Evolutionary conservation across 53 echinoderm and acorn worm genomes (phyloP), one percentile per base, ranked within the genome.

Genomic region (Antedon mediterranea): DNA sequence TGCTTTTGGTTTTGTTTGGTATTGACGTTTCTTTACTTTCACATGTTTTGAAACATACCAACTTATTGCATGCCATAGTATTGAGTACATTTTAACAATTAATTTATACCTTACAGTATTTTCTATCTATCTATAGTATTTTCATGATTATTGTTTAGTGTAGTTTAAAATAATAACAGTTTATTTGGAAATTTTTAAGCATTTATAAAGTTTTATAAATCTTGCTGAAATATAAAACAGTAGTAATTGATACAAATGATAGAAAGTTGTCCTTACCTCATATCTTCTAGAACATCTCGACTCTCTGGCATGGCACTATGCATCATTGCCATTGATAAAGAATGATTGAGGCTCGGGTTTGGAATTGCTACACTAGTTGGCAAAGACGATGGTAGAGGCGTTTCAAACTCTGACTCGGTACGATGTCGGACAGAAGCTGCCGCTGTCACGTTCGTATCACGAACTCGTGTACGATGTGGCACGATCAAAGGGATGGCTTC

Each of bases 311-410:
- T 3, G 11, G 57, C 20, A 2, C 57, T 26, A 57, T 57, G 57
- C 57, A 57, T 57, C 57, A 57, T 57, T 11, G 23, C 57, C 57
- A 57, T 57, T 2, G 7, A 11, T 23, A 57, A 18, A 13, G 90
- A 88, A 30, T 79, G 91, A 43, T 97, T 89, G 34, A 97, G 86
- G 72, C 89, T 92, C n/a, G 97, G 97, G 77, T 97, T 97, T 57
- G 97, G 97, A 73, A 97, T 92, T 75, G 97, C 97, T 3, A 97
- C 97, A 1, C 87, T 89, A 71, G 97, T 97, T 81, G 97, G 92
- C 84, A 97, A 76, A 75, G 80, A 81, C 9, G 84, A 73, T 0
- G 92, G 84, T 70, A 89, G 76, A 43, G 43, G 80, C 13, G 76
- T 72, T 43, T 23, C 83, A 73, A 30, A 71, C 71, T 44, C 43